Evolutionary conservation across 2,888 invertebrate species (phyloP).

Genomic region (Dermolepida albohirtum): DNA sequence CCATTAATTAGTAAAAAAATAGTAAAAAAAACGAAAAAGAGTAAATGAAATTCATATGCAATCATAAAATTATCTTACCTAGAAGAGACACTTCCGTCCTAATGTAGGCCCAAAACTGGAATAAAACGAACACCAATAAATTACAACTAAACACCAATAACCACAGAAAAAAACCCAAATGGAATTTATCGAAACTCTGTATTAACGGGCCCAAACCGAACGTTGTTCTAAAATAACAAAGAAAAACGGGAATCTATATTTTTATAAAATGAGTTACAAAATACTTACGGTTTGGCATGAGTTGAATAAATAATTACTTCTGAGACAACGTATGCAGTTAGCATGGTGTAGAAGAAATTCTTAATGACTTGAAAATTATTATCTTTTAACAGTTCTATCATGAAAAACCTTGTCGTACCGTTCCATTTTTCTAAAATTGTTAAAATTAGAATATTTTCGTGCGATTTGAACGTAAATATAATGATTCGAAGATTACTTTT

Average conservation of each 20-base stretch:
- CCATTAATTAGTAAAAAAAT: too few species aligned
- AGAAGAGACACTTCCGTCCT: conserved; percentile 1
- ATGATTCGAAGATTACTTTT: too few species aligned
- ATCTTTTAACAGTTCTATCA: neutral
- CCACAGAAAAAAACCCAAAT: neutral
- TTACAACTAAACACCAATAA: conserved; percentile 1
- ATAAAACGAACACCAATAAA: neutral
- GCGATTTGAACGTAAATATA: too few species aligned
- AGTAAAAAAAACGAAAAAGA: too few species aligned
- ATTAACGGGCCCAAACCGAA: neutral
- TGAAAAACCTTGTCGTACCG: neutral
- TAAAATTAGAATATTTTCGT: too few species aligned
- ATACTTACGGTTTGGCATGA: conserved; percentile 5
- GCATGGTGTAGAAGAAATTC: conserved; percentile 5
- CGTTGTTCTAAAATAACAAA: neutral
- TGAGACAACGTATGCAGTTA: neutral
- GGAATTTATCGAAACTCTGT: neutral
- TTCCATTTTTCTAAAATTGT: too few species aligned
- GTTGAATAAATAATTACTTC: neutral
- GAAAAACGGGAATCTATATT: too few species aligned
- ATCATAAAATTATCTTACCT: neutral
- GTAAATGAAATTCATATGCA: neutral
- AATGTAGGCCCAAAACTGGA: neutral
- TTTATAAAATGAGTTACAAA: too few species aligned
- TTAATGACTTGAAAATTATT: conserved; percentile 3